Base-by-base conservation (phyloP, 2,888 invertebrate genomes). In the Drosophila macrothrix region DNA sequence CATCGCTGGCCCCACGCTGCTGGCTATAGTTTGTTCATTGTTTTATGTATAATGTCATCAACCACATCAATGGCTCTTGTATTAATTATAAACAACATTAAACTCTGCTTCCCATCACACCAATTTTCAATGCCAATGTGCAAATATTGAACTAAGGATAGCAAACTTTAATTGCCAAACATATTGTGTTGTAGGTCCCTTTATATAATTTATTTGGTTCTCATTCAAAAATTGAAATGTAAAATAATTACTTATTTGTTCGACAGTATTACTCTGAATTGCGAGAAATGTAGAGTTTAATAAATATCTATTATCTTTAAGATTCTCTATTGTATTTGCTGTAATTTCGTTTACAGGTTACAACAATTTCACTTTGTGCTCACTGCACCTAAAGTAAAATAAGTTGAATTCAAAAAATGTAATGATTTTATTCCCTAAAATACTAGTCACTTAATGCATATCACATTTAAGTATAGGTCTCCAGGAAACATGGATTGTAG, bases 1-100 rank as follows among this genome's bases (percentile, higher is more conserved):
- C 78, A 64, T 65, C 55, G 65, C 62, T 56, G 67, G 55, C 65
- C 72, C 62, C 46, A 65, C 65, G 59, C 63, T 69, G 33, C 28
- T 59, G 46, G 46, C 25, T 9, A 25, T 25, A 41, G 31, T 29
- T 35, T 43, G 56, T 49, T 22, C 33, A 28, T 19, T 39, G 39
- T 28, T 53, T 50, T 33, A n/a, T 37, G n/a, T 41, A 28, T 22
- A 25, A 65, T 66, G 50, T 19, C 22, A 59, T 64, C 65, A 59
- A 70, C 67, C 78, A 63, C 60, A 78, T 71, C 71, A 78, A 83
- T 70, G 39, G 64, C 58, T 56, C 63, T 77, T 83, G 73, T 86
- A 75, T 86, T 75, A 77, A 86, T 76, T 76, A 69, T 85, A 81
- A 71, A 71, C 49, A 55, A 39, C 50, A 66, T 52, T 52, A 33